These are phyloP conservation scores for Rhingia campestris DNA, from an alignment of 2,888 invertebrate genomes.

Conservation along the genomic window DNA sequence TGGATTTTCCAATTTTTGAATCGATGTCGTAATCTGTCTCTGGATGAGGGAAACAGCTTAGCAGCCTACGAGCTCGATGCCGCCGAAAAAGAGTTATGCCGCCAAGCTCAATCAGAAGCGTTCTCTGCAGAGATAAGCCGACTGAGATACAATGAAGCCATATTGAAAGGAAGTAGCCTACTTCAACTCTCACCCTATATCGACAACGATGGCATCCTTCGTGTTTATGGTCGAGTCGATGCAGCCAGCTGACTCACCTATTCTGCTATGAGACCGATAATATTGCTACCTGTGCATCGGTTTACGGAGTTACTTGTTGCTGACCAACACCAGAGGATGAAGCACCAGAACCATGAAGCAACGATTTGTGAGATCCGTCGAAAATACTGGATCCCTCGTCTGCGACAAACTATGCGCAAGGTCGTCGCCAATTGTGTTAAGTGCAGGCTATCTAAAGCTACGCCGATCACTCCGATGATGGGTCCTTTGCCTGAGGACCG, in stretches of 20 bases:
- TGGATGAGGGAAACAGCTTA: too few relatives aligned
- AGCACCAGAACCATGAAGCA: neutral
- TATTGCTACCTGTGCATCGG: neutral
- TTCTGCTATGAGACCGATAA: neutral
- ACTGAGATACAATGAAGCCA: neutral
- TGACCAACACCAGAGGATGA: neutral
- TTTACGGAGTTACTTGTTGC: neutral
- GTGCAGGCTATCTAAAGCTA: neutral
- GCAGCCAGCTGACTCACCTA: neutral
- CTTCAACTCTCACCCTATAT: neutral
- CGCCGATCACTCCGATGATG: slow-evolving; percentile 45
- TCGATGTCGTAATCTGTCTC: neutral
- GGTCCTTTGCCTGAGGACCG: slow-evolving; percentile 33
- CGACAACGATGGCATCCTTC: neutral
- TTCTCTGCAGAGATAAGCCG: neutral
- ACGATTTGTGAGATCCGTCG: neutral
- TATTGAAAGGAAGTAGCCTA: neutral
- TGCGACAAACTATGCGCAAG: neutral
- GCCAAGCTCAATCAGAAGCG: neutral
- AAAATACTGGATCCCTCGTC: neutral
- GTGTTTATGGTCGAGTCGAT: neutral
- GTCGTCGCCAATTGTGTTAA: neutral
- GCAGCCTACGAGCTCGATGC: neutral
- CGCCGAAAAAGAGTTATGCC: neutral
- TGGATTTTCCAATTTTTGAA: slow-evolving; percentile 15